Evolutionary conservation across 2,888 invertebrate genomes (phyloP).

Genomic region (Eristalinus aeneus): DNA sequence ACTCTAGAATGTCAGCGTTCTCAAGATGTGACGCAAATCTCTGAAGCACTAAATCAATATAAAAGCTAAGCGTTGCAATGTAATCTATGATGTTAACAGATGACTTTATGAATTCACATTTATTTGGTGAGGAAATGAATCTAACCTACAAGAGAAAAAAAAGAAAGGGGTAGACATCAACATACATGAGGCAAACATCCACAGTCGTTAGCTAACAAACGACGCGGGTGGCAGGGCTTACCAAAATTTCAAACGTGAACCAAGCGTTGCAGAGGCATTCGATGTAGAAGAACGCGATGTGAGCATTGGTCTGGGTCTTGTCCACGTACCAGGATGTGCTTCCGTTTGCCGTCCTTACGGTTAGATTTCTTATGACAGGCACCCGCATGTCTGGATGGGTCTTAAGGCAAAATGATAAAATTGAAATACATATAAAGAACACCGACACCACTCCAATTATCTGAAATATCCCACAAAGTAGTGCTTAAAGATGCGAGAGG

Average conservation of each 20-base stretch:
- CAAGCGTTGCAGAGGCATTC: constrained; percentile 99
- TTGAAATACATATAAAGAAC: constrained; percentile 99
- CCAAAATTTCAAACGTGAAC: constrained; percentile 98
- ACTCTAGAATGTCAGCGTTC: constrained; percentile 97
- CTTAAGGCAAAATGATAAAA: constrained; percentile 99
- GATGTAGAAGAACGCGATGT: constrained; percentile 98
- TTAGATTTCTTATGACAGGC: constrained; percentile 91
- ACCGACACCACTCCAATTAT: constrained; percentile 98
- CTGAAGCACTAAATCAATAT: constrained; percentile 95
- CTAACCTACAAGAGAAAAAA: constrained; percentile 82
- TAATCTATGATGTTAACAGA: constrained; percentile 99
- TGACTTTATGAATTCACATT: constrained; percentile 96
- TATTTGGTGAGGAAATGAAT: constrained; percentile 96
- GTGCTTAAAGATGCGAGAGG: not conserved
- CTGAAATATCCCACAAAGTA: constrained; percentile 82
- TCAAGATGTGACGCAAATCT: constrained; percentile 94
- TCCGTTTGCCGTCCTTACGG: constrained; percentile 88
- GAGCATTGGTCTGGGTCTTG: constrained; percentile 96
- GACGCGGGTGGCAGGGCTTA: constrained; percentile 72
- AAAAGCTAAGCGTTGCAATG: constrained; percentile 99
- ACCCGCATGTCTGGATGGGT: constrained; percentile 99
- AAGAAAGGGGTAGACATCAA: constrained; percentile 44
- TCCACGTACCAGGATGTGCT: constrained; percentile 92
- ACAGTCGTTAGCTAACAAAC: not conserved
- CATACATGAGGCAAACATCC: constrained; percentile 30